Base-by-base conservation (phyloP, 2,888 invertebrate species). In the Trichogramma dendrolimi region DNA sequence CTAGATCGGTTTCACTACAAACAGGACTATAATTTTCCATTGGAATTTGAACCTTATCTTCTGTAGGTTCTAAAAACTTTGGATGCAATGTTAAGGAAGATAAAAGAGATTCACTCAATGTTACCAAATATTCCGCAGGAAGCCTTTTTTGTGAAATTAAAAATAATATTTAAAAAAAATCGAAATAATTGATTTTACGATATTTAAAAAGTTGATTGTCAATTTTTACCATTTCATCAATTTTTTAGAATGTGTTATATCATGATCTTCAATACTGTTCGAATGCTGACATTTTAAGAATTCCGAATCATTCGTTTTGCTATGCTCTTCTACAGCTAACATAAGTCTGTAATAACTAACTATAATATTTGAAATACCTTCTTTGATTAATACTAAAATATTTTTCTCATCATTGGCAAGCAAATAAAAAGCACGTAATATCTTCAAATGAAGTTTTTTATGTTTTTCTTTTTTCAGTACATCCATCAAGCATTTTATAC, bases 331-430 rank as follows among this genome's bases (percentile, higher is more conserved):
- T 27, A 63, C 63, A 49, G 67, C 64, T 0, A 55, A 56, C 73
- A 78, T 71, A 58, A 67, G 68, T 4, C 69, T 69, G 39, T 83
- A 70, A 65, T 79, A 80, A 4, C 72, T 68, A 2, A 80, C 71
- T 5, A 84, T 68, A 44, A 81, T 70, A 46, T 75, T 72, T 6
- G 83, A 72, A 8, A 83, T 68, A 7, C 81, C 82, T 60, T 79
- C 72, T 27, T 78, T 78, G 4, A 82, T 69, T 71, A 84, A 77
- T 51, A 80, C 73, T 40, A 72, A 66, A 8, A 84, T 75, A 78
- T 87, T 83, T n/a, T 79, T 76, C 64, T 86, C 84, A 73, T 88
- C 87, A 71, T 85, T 86, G 39, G 85, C 79, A 71, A 87, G 88
- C 69, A 86, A 84, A n/a, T 85, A 77, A 2, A 88, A 77, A 1